phyloP scores from a whole-genome alignment of 2,113 vertebrate genomes.

The Lepus americanus region DNA sequence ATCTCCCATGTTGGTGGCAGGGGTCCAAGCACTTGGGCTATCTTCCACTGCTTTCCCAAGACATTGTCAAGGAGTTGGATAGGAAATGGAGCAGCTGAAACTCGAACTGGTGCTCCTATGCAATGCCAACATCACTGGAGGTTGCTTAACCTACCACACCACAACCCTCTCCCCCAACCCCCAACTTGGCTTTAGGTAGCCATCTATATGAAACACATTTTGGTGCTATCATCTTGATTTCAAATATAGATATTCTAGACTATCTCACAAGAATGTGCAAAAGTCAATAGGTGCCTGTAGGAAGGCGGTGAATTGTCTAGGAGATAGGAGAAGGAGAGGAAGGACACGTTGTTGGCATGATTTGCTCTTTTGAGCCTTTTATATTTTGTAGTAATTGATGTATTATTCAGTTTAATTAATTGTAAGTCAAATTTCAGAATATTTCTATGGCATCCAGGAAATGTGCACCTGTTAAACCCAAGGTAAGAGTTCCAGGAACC shows the following conservation, averaged over 20 bases:
- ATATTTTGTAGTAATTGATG: neutral
- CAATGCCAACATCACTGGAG: no score
- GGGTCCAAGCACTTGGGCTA: no score
- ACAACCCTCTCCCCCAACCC: no score
- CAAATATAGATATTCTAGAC: neutral
- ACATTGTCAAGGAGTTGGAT: no score
- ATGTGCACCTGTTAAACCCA: neutral
- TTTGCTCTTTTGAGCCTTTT: neutral
- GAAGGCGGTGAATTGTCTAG: neutral
- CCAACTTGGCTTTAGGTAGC: neutral
- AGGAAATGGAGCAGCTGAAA: no score
- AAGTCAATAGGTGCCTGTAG: neutral
- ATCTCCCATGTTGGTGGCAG: no score
- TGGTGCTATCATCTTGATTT: neutral
- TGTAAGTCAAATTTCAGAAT: constrained; percentile 8
- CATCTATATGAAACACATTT: neutral
- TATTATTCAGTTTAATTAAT: neutral
- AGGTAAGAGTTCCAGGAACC: neutral
- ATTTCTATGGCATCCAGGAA: neutral
- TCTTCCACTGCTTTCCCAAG: no score
- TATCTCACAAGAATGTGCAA: neutral
- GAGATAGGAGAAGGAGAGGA: neutral
- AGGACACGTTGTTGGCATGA: neutral
- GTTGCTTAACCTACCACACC: no score
- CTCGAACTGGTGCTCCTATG: no score